Conservation (phyloP, 2,888 invertebrate species). For the Cryptus viduatorius region DNA sequence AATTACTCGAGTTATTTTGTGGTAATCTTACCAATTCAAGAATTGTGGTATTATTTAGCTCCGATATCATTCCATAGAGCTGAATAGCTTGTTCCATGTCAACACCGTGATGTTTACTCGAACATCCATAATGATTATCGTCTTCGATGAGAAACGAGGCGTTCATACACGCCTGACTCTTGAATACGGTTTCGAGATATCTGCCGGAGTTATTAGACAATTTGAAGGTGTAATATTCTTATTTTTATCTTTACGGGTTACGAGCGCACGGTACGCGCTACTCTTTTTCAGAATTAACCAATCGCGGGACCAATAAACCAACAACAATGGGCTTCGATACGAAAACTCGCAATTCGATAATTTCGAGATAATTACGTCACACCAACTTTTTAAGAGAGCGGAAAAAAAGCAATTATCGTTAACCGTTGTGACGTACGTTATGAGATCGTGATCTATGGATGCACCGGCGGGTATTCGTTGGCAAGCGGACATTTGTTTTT, state of each 20-base stretch:
- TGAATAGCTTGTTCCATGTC: slow-evolving; percentile 89
- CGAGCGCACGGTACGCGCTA: no score
- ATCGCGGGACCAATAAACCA: no score
- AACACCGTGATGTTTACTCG: slow-evolving; percentile 92
- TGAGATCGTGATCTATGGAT: slow-evolving; percentile 88
- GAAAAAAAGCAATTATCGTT: neutral
- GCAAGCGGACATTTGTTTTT: slow-evolving; percentile 88
- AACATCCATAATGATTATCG: slow-evolving; percentile 92
- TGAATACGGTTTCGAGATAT: slow-evolving; percentile 94
- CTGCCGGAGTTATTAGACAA: slow-evolving; percentile 67
- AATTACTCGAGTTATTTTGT: neutral
- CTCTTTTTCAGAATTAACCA: no score
- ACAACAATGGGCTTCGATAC: no score
- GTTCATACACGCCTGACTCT: slow-evolving; percentile 94
- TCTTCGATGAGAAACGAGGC: slow-evolving; percentile 92
- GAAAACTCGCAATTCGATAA: no score
- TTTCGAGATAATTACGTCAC: no score
- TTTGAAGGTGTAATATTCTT: neutral
- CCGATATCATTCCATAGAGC: slow-evolving; percentile 90
- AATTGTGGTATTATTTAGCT: slow-evolving; percentile 90
- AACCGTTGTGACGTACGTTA: slow-evolving; percentile 82
- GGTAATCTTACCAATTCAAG: slow-evolving; percentile 88
- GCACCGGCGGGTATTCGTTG: slow-evolving; percentile 87
- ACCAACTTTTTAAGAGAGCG: no score
- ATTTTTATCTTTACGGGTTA: neutral